Conservation (phyloP, 2,113 vertebrate species). For the Eleginops maclovinus region DNA sequence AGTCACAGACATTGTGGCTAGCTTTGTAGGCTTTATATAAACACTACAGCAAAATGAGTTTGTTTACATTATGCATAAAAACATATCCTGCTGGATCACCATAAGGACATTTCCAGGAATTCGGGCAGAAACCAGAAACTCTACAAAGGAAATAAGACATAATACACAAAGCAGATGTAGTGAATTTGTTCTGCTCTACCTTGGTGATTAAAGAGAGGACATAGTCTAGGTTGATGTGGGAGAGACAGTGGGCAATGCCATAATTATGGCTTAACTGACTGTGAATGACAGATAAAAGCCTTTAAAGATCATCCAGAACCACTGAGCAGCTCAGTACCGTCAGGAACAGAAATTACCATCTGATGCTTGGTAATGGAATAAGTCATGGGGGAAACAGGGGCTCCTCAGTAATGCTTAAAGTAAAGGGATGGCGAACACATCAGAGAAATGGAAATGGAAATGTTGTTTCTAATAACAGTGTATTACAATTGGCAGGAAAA, state of each 20-base stretch:
- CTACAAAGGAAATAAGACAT: slow-evolving; percentile 11
- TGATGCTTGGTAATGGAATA: slow-evolving; percentile 3
- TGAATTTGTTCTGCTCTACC: neutral
- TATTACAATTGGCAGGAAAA: slow-evolving; percentile 13
- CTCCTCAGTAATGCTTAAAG: slow-evolving; percentile 19
- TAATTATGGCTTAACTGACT: slow-evolving; percentile 57
- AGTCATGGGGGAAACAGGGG: slow-evolving; percentile 12
- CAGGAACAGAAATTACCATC: neutral
- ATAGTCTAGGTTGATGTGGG: slow-evolving; percentile 36
- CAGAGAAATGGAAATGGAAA: slow-evolving; percentile 19
- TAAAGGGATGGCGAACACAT: slow-evolving; percentile 20
- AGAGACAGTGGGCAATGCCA: slow-evolving; percentile 24
- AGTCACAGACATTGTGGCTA: neutral
- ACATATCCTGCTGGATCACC: neutral
- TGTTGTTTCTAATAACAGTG: neutral
- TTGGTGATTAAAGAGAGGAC: slow-evolving; percentile 23
- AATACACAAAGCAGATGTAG: neutral
- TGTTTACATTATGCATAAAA: neutral
- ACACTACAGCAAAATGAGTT: neutral
- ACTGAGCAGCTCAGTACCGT: neutral
- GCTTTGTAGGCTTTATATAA: neutral
- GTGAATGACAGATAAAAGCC: slow-evolving; percentile 42
- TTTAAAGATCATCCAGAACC: slow-evolving; percentile 45
- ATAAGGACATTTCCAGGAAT: slow-evolving; percentile 27
- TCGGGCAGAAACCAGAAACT: slow-evolving; percentile 19